Evolutionary conservation across 92 coral and sea anemone genomes (phyloP).

Genomic region (Bergia sp.): DNA sequence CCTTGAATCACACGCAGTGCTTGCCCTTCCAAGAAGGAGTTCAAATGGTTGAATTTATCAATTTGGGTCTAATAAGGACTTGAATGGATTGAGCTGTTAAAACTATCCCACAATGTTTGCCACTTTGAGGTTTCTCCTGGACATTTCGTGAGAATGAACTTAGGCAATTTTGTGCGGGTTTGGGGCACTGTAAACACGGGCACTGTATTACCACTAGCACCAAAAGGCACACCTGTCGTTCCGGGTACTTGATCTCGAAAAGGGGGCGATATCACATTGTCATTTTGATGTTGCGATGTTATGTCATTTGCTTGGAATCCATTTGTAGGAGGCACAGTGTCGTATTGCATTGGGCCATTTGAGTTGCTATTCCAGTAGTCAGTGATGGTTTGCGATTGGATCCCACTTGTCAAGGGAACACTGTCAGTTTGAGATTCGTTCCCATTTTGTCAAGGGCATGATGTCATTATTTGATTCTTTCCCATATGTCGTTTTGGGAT

Average conservation of each 20-base stretch:
- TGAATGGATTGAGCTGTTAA: slow-evolving; percentile 51
- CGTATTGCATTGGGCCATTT: slow-evolving; percentile 21
- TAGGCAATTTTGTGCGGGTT: slow-evolving; percentile 55
- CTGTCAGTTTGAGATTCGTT: too few species aligned
- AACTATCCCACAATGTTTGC: slow-evolving; percentile 65
- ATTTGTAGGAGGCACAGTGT: slow-evolving; percentile 1
- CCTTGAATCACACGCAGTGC: slow-evolving; percentile 52
- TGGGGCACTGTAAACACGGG: slow-evolving; percentile 24
- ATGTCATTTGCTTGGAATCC: slow-evolving; percentile 20
- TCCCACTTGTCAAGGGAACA: too few species aligned
- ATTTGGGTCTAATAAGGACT: slow-evolving; percentile 42
- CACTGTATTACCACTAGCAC: slow-evolving; percentile 13
- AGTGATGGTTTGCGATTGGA: slow-evolving; percentile 7
- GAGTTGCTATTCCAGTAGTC: slow-evolving; percentile 19
- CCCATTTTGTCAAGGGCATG: too few species aligned
- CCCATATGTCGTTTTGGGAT: slow-evolving; percentile 17
- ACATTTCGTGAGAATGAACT: slow-evolving; percentile 45
- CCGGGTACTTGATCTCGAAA: slow-evolving; percentile 21
- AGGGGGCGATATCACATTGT: slow-evolving; percentile 24
- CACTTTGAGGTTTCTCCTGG: slow-evolving; percentile 38
- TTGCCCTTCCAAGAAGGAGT: slow-evolving; percentile 58
- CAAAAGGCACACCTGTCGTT: slow-evolving; percentile 33
- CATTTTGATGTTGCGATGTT: slow-evolving; percentile 28
- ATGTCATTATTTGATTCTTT: neutral
- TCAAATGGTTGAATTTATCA: slow-evolving; percentile 50